Conservation (phyloP, 2,797 vertebrate species). For the Pogoniulus pusillus region DNA sequence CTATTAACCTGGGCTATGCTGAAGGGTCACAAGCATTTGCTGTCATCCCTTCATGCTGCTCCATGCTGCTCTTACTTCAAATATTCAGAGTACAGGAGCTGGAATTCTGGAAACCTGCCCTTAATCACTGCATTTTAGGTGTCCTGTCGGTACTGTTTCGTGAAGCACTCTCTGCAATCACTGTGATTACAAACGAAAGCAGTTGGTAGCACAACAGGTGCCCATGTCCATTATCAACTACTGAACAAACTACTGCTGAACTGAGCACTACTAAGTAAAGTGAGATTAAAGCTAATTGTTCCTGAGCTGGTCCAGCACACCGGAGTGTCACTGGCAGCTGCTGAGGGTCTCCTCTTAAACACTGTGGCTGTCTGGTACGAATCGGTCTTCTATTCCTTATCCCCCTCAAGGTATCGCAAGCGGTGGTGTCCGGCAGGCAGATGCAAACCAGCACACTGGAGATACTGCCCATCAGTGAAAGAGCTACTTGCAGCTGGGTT, state of each 20-base stretch:
- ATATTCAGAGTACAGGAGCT: neutral
- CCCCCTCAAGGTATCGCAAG: neutral
- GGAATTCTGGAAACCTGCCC: neutral
- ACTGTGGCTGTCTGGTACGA: neutral
- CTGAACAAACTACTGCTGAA: neutral
- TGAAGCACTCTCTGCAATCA: conserved; percentile 39
- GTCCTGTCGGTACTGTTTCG: conserved; percentile 12
- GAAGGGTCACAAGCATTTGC: neutral
- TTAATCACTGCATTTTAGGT: conserved; percentile 39
- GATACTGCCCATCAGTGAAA: neutral
- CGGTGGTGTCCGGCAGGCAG: neutral
- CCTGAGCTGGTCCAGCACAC: neutral
- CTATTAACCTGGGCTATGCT: neutral
- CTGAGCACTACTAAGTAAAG: neutral
- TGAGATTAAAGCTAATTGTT: conserved; percentile 19
- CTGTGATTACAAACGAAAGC: conserved; percentile 23
- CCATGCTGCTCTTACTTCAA: neutral
- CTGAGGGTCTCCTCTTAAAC: neutral
- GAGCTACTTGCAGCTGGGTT: neutral
- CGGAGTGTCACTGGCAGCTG: neutral
- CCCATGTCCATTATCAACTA: neutral
- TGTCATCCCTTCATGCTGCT: accelerated
- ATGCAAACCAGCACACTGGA: neutral
- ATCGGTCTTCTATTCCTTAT: neutral
- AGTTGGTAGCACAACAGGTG: neutral